Conservation (phyloP, 2,888 invertebrate genomes). For the Eilema caniola region DNA sequence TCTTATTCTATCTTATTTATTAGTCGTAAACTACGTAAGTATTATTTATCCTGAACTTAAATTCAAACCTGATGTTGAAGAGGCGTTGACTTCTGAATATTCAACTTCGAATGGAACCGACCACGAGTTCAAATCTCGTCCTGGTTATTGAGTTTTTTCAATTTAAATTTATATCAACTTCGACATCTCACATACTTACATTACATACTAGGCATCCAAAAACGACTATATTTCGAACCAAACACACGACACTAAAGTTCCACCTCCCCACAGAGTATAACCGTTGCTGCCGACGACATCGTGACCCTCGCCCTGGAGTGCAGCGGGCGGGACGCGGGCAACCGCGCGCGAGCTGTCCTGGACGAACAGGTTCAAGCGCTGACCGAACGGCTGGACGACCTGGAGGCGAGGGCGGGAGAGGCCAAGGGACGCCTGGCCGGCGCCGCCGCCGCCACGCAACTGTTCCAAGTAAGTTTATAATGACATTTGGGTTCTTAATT, state of each 20-base stretch:
- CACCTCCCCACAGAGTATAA: constrained; percentile 80
- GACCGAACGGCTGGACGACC: constrained; percentile 91
- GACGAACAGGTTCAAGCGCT: constrained; percentile 92
- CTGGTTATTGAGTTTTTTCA: too few relatives aligned
- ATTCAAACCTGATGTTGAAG: too few relatives aligned
- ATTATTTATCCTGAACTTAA: too few relatives aligned
- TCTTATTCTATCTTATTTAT: too few relatives aligned
- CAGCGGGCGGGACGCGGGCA: constrained; percentile 92
- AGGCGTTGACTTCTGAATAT: too few relatives aligned
- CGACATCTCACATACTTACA: too few relatives aligned
- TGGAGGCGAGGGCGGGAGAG: constrained; percentile 92
- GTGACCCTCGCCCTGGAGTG: constrained; percentile 82
- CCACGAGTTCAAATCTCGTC: too few relatives aligned
- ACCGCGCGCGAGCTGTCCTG: constrained; percentile 91
- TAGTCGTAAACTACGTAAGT: too few relatives aligned
- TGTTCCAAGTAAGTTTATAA: constrained; percentile 89
- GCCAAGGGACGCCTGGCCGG: constrained; percentile 93
- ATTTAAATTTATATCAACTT: too few relatives aligned
- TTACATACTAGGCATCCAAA: too few relatives aligned
- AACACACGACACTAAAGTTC: neutral
- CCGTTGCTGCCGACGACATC: constrained; percentile 91
- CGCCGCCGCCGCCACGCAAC: constrained; percentile 94
- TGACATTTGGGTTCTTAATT: neutral
- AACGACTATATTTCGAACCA: neutral
- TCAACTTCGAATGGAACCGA: too few relatives aligned